Conservation (phyloP, 37 sponge, comb jelly and placozoan genomes). For the Hormiphora californensis region DNA sequence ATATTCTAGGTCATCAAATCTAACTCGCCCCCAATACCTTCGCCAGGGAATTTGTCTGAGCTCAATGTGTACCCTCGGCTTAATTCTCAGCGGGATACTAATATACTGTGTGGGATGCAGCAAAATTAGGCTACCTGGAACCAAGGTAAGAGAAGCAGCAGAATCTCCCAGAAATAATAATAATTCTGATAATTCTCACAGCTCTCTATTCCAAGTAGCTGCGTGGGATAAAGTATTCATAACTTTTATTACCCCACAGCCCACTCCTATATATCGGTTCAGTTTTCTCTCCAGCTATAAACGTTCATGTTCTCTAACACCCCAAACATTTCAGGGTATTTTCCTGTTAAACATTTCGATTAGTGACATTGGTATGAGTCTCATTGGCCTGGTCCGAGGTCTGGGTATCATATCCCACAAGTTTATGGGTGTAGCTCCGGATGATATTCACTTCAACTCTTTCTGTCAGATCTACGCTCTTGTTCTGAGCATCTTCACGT, state of each 20-base stretch:
- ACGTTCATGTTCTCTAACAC: no score
- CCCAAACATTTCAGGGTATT: constrained; percentile 22
- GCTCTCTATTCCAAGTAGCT: no score
- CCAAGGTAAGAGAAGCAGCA: constrained; percentile 3
- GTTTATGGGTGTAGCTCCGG: constrained; percentile 13
- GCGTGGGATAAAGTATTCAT: no score
- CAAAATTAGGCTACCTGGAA: background rate
- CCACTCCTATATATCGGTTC: no score
- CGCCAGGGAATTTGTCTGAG: constrained; percentile 6
- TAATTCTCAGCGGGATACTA: background rate
- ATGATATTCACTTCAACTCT: background rate
- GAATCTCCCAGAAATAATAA: no score
- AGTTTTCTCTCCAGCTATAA: no score
- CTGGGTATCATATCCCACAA: background rate
- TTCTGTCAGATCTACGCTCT: background rate
- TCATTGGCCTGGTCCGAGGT: background rate
- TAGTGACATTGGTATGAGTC: background rate
- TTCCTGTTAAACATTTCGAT: constrained; percentile 27
- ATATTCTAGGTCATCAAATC: no score
- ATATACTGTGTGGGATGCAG: background rate
- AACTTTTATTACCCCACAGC: no score
- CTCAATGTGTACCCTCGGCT: background rate
- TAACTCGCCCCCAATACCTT: no score
- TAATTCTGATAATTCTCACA: no score
- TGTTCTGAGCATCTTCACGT: background rate